A percentile compares a stretch with the other conserved stretches of the same genome.
Conservation (phyloP, 2,113 vertebrate species). For the Myotis davidii region DNA sequence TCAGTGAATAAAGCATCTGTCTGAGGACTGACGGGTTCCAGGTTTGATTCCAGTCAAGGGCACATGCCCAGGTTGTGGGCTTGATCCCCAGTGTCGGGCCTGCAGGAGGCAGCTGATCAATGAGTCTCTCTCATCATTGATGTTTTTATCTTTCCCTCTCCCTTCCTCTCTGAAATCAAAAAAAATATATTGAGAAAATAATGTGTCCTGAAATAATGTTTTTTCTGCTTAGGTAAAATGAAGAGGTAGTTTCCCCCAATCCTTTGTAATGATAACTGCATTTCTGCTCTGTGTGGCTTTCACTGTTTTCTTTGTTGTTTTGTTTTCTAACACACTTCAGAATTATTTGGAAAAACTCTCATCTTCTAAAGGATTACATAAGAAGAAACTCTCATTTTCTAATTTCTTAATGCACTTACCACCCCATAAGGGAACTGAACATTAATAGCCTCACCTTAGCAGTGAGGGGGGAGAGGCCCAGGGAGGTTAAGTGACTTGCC, state of each 20-base stretch:
- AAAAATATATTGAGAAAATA: neutral
- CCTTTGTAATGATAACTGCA: neutral
- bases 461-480: neutral
- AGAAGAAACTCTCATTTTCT: conserved; percentile 38
- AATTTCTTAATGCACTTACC: conserved; percentile 38
- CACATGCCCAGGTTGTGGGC: too few species aligned
- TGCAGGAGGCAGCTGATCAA: too few species aligned
- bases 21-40: too few species aligned
- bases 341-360: conserved; percentile 53
- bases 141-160: too few species aligned
- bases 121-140: too few species aligned
- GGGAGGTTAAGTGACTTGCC: conserved; percentile 6
- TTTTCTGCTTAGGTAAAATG: conserved; percentile 6
- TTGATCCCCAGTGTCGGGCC: too few species aligned
- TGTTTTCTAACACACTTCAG: conserved; percentile 33
- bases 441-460: neutral
- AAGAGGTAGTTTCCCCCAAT: neutral
- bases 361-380: conserved; percentile 49
- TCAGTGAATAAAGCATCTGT: too few species aligned
- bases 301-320: conserved; percentile 6
- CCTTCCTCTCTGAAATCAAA: too few species aligned
- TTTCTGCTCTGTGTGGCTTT: neutral
- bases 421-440: neutral
- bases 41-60: too few species aligned
- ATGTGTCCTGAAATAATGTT: neutral